Evolutionary conservation across 2,888 invertebrate species (phyloP).

Genomic region (Eupithecia tripunctaria): DNA sequence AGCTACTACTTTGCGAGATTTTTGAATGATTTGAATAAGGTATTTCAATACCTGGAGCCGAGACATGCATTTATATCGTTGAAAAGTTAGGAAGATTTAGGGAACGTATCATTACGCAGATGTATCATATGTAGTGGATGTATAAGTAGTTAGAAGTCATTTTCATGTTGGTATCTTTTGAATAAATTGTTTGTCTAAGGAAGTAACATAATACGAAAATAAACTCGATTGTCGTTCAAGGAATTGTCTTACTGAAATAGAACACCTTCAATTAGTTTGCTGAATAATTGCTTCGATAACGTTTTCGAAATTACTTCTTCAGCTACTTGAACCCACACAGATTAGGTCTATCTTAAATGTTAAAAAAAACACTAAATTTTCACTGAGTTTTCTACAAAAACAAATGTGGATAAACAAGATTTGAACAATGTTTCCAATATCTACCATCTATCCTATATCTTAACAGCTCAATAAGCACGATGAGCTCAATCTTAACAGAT

Average conservation of each 20-base stretch:
- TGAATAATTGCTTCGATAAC: not conserved
- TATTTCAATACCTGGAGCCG: constrained; percentile 67
- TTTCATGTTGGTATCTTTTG: not conserved
- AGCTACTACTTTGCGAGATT: constrained; percentile 73
- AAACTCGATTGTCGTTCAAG: constrained; percentile 20
- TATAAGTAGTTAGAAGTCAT: not conserved
- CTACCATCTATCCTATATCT: too few relatives aligned
- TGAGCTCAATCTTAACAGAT: constrained; percentile 64
- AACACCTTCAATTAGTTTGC: constrained; percentile 60
- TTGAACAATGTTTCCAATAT: not conserved
- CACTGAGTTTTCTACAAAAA: not conserved
- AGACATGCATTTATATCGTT: constrained; percentile 67
- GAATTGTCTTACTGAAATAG: constrained; percentile 54
- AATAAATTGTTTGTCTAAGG: not conserved
- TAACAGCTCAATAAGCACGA: too few relatives aligned
- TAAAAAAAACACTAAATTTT: not conserved
- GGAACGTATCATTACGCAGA: not conserved
- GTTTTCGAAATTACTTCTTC: not conserved
- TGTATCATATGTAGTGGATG: not conserved
- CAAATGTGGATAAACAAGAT: not conserved
- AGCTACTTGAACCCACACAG: not conserved
- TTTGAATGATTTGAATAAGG: constrained; percentile 81
- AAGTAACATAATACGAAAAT: constrained; percentile 11
- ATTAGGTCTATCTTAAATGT: not conserved
- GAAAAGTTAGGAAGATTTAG: constrained; percentile 38